Evolutionary conservation across 1,140 invertebrate species (phyloP), one percentile per base, ranked within the genome.

Genomic region (Halyomorpha halys): DNA sequence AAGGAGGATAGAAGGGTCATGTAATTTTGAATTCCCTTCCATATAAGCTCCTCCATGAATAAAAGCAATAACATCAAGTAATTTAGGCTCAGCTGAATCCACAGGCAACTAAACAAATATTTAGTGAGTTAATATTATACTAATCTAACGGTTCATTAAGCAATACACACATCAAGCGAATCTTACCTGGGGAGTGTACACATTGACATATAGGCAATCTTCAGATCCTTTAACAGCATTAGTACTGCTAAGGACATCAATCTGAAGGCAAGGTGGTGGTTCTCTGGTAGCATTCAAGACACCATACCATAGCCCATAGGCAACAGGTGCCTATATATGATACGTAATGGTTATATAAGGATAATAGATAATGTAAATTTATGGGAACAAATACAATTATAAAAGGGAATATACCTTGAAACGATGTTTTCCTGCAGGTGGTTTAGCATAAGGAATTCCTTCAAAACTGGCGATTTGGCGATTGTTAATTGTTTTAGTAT

Each of bases 31-130:
- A 4, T 73, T 68, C 21, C 78, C 77, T 62, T 70, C 71, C 67
- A 72, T 72, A 63, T 77, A 78, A 49, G 71, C 76, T n/a, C 77
- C 77, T 59, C 75, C 75, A 70, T 81, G 80, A 44, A 82, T 76
- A 60, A 76, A 79, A 1, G 82, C 76, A 53, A 79, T 68, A 1
- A 79, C 77, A 59, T 19, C 18, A 5, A 63, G 21, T 5, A 44
- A 34, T 44, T 54, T 61, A 39, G 34, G 34, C 13, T 39, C 34
- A 39, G 13, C 34, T 39, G 34, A 39, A 39, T 39, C 34, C 34
- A 39, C 34, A 39, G 34, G 34, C 34, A 39, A 39, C 34, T 39
- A 39, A 39, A 27, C 18, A 21, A 30, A n/a, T 59, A 30, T 59
- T 59, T 59, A 6, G 13, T 13, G 13, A 39, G 34, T 13, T 6